Evolutionary conservation across 1,140 invertebrate species (phyloP), one percentile per base, ranked within the genome.

Genomic region (Hypsibius dujardini): DNA sequence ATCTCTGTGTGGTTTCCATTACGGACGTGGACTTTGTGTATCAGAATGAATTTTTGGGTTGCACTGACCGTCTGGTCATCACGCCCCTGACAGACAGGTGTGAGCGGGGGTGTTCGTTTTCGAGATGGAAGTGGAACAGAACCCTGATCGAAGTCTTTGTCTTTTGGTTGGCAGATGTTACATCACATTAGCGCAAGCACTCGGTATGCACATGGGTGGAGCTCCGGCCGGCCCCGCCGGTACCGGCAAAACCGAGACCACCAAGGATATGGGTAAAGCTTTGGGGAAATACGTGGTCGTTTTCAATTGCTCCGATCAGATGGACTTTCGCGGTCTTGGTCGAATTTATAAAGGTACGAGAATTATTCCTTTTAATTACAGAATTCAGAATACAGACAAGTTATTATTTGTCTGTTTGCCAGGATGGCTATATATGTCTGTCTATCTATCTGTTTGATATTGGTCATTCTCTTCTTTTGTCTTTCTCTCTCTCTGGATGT

Each of bases 231-330:
- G 93, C 1, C 92, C 92, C 2, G 92, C 92, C 1, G 92, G 92
- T 28, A 96, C 92, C 0, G 92, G 92, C 1, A 97, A 96, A 81
- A 96, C 93, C 0, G 94, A 96, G 81, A 96, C 93, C 0, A 88
- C 90, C 0, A 96, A 97, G 81, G 94, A 96, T 76, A 96, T 97
- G 93, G 94, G 92, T 1, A 92, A 95, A 80, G 95, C 92, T 40
- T 80, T 97, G 2, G 94, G 91, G 28, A 96, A 96, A 81, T 96
- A 95, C 78, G 92, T 96, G 1, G 92, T 97, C 0, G 92, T 97
- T 0, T 96, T 96, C 80, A 97, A 97, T 81, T 97, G 94, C 77
- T 95, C 92, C 1, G 94, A 97, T 83, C 92, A 96, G 83, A 96
- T 97, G 93, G 93, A 97, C 81, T 96, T 94, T 79, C 85, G 90